Conservation (phyloP, 2,113 vertebrate species). For the Oryzias woworae region DNA sequence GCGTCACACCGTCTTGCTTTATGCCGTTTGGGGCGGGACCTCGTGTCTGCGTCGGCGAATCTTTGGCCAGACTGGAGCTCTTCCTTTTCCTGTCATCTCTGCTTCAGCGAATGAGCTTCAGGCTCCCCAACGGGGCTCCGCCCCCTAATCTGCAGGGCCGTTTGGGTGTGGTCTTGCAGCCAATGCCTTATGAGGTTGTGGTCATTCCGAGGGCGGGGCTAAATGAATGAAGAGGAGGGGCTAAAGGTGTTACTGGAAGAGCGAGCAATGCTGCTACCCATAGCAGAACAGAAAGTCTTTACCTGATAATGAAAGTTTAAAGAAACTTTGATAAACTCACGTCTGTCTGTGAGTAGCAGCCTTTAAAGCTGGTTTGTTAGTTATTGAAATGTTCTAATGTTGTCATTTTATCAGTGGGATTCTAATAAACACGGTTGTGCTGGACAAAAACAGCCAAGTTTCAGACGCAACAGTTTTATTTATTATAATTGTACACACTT, state of each 20-base stretch:
- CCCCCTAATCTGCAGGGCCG: conserved; percentile 73
- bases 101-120: conserved; percentile 76
- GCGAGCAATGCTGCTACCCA: not conserved
- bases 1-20: conserved; percentile 62
- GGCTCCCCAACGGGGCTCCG: conserved; percentile 39
- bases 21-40: conserved; percentile 81
- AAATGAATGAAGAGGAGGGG: conserved; percentile 8
- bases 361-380: too few species aligned
- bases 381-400: too few species aligned
- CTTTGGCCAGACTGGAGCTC: conserved; percentile 77
- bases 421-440: not conserved
- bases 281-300: too few species aligned
- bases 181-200: conserved; percentile 60
- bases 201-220: conserved; percentile 41
- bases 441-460: not conserved
- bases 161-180: conserved; percentile 77
- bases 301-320: too few species aligned
- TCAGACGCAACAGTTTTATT: conserved; percentile 60
- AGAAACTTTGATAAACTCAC: too few species aligned
- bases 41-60: conserved; percentile 80
- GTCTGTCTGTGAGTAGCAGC: too few species aligned
- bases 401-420: not conserved
- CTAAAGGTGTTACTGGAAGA: not conserved
- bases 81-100: conserved; percentile 78
- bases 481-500: conserved; percentile 62